Conservation (phyloP, 2,888 invertebrate species). For the Dryomyza anilis region DNA sequence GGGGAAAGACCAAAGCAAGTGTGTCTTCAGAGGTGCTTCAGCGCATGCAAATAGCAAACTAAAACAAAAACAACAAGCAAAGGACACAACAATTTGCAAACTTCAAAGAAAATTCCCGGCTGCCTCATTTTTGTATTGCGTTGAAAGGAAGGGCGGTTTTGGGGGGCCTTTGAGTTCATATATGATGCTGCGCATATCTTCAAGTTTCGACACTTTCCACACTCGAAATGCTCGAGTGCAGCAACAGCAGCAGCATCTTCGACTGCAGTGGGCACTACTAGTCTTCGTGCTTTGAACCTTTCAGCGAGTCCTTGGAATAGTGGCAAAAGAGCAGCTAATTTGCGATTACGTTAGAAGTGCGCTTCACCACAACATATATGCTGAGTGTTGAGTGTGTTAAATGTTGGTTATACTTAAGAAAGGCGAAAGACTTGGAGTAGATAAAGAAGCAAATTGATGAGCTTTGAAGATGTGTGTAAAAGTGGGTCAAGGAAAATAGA, state of each 20-base stretch:
- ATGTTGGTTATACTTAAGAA: too few relatives aligned
- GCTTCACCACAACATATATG: too few relatives aligned
- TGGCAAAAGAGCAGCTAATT: constrained; percentile 5
- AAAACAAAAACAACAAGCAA: background rate
- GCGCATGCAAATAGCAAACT: background rate
- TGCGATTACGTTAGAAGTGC: background rate
- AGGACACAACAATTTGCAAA: background rate
- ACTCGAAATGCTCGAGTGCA: constrained; percentile 7
- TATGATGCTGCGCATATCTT: constrained; percentile 4
- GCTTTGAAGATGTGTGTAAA: too few relatives aligned
- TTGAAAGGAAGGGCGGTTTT: background rate
- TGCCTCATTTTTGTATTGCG: too few relatives aligned
- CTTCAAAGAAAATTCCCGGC: too few relatives aligned
- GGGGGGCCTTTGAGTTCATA: background rate
- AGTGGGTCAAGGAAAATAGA: too few relatives aligned
- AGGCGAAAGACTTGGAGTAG: too few relatives aligned
- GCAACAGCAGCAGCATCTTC: background rate
- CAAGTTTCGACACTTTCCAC: constrained; percentile 16
- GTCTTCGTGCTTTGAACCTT: background rate
- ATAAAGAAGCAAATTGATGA: too few relatives aligned
- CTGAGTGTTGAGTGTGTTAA: too few relatives aligned
- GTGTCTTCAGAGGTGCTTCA: background rate
- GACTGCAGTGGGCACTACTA: background rate
- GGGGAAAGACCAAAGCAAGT: background rate
- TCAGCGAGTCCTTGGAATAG: background rate